Conservation (phyloP, 2,888 invertebrate genomes). For the Euplexia lucipara region DNA sequence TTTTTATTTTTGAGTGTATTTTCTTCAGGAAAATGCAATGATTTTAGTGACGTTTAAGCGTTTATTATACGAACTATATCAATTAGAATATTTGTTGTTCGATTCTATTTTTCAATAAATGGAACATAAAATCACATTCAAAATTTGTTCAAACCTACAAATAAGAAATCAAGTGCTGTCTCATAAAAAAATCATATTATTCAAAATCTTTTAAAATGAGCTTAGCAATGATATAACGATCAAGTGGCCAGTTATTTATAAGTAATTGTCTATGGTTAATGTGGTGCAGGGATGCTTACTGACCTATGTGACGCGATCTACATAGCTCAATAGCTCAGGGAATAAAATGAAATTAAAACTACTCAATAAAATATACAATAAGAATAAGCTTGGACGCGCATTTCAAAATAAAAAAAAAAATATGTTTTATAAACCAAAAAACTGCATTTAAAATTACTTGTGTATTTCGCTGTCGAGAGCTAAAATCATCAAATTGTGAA, state of each 20-base stretch:
- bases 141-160: no score
- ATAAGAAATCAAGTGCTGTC: no score
- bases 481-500: background rate
- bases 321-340: constrained; percentile 39
- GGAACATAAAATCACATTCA: background rate
- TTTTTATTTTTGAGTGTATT: background rate
- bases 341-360: constrained; percentile 36
- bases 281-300: constrained; percentile 69
- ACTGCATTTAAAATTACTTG: no score
- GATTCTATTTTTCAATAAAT: background rate
- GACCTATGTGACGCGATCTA: constrained; percentile 71
- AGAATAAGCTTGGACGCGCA: background rate
- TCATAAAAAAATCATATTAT: background rate
- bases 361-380: constrained; percentile 9
- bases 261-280: constrained; percentile 45
- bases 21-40: background rate
- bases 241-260: constrained; percentile 62
- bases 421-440: background rate
- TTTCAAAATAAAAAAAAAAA: no score
- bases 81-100: background rate
- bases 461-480: background rate
- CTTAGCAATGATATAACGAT: constrained; percentile 35
- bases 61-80: background rate
- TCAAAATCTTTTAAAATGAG: constrained; percentile 1
- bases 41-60: no score